A percentile compares a stretch with the other conserved stretches of the same genome.
Conservation (phyloP, 2,113 vertebrate species). For the Thalassarche chlororhynchos region DNA sequence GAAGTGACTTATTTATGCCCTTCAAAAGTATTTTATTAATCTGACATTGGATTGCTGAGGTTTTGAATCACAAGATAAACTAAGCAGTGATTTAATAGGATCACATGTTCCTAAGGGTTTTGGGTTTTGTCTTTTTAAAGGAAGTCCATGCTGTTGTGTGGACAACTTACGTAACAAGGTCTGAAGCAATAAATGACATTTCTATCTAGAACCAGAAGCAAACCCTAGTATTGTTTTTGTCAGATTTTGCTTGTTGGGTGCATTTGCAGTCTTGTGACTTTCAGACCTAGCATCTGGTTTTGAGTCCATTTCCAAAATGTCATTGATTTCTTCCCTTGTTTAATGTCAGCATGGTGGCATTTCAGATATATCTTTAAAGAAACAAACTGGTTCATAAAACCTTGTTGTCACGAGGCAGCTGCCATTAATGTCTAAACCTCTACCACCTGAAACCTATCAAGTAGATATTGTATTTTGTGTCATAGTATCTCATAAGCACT, state of each 20-base stretch:
- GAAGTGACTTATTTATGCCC: background rate
- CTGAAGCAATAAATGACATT: background rate
- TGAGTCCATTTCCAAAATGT: background rate
- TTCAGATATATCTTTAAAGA: background rate
- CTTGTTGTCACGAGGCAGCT: background rate
- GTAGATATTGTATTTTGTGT: background rate
- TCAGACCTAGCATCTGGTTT: conserved; percentile 17
- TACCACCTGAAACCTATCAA: background rate
- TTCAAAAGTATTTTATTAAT: background rate
- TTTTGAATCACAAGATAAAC: background rate
- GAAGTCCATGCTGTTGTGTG: background rate
- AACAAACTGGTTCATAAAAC: background rate
- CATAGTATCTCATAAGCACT: background rate
- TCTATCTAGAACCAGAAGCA: background rate
- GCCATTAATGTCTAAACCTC: background rate
- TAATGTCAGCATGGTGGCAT: background rate
- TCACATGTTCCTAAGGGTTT: background rate
- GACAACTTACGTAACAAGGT: background rate
- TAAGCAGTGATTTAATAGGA: background rate
- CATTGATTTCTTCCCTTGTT: background rate
- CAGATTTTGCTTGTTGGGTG: background rate
- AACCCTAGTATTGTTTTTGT: background rate
- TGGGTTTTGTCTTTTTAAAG: background rate
- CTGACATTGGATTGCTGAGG: background rate
- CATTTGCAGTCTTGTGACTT: background rate